Evolutionary conservation across 1,140 invertebrate species (phyloP), one percentile per base, ranked within the genome.

Genomic region (Meloidogyne floridensis): DNA sequence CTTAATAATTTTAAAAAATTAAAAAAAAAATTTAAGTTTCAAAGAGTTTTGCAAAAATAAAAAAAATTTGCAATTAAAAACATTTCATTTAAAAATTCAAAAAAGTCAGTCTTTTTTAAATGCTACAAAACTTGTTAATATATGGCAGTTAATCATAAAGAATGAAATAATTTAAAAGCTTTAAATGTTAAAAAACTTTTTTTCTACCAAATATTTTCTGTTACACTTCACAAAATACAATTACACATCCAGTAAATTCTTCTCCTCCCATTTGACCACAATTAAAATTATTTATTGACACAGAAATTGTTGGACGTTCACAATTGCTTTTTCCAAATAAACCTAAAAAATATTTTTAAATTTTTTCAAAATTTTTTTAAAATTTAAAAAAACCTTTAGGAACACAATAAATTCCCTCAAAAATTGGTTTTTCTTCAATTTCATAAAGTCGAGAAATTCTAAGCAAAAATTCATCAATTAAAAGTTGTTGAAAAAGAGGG

Each of bases 191-290:
- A 32, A 32, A 32, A 32, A 32, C 32, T 32, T 32, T 32, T 32
- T 32, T 32, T n/a, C n/a, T 32, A 32, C 32, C 32, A 32, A 32
- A 32, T 32, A 32, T 32, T 32, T 32, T 32, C 1, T 32, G 32
- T 54, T 54, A 54, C 8, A 54, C 13, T 80, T 80, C 80, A 82
- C 81, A 82, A 54, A 82, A 86, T n/a, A 87, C 80, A 75, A 86
- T n/a, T 15, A 83, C 83, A 80, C 84, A 86, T 32, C 84, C 85
- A 54, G 72, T 74, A 74, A 86, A 86, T 8, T 42, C 54, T 15
- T 82, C 85, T 8, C 81, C 56, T n/a, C 85, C 70, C 15, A 85
- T 80, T 59, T 84, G 59, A 42, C 81, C 81, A 79, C 84, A 85
- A 69, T 76, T 72, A n/a, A 59, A 32, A 9, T 76, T 11, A 18